Evolutionary conservation across 2,113 vertebrate genomes (phyloP), one percentile per base, ranked within the genome.

Genomic region (Bubo blakistoni): DNA sequence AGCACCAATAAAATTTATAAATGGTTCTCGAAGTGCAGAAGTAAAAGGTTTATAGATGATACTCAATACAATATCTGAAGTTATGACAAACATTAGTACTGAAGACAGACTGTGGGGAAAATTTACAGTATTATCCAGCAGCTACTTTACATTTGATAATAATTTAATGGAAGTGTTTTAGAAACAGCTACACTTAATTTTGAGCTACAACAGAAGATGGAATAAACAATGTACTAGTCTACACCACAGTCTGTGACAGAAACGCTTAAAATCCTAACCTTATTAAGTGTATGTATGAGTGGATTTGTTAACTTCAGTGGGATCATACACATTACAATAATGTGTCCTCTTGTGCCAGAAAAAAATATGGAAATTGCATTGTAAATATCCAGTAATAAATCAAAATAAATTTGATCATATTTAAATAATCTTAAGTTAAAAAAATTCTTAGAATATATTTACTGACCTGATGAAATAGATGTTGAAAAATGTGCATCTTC

Each of bases 391-490:
- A 79, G 14, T 29, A 77, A 49, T 55, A 74, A 58, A 46, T 18
- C 40, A 70, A 49, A 86, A 36, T 36, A 54, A 22, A 73, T 54
- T 6, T 59, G 51, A 59, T 54, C 7, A 36, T 54, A 58, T 90
- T 78, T 26, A 92, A 61, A 44, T 59, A 88, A 93, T 34, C 29
- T 49, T 61, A 0, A 58, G 15, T 42, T 72, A 25, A 17, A 92
- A 89, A 49, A 54, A 47, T 13, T 84, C 38, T 81, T 38, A 72
- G 38, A 90, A 14, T 83, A 58, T 13, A 21, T 54, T 65, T 83
- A 67, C 59, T 77, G 97, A 98, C 97, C 98, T 98, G 97, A 98
- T 97, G 93, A 98, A 98, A 98, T 82, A 98, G 97, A 98, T 98
- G 97, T 97, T 98, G 98, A 97, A 98, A 98, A 98, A 98, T 90